Percentiles rank a stretch among this genome's conserved stretches.
phyloP scores from a whole-genome alignment of 35 echinoderm and acorn worm genomes.

The Heliocidaris erythrogramma region DNA sequence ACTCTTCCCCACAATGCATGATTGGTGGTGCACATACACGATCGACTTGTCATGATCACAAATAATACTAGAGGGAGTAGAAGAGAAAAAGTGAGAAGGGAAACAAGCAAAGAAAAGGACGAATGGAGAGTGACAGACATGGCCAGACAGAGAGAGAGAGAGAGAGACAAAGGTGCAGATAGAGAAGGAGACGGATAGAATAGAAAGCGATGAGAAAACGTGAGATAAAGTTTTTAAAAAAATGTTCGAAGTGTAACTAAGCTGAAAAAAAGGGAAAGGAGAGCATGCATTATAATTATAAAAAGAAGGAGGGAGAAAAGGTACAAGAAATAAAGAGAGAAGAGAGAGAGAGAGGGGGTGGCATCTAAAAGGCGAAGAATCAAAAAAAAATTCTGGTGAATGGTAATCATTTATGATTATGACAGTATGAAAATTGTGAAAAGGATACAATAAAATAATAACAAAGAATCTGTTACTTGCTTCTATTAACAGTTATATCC shows the following conservation, averaged over 20 bases:
- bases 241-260: no score
- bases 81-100: neutral
- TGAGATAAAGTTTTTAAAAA: no score
- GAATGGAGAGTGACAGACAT: neutral
- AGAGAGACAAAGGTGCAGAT: neutral
- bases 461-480: no score
- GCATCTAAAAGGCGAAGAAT: no score
- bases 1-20: neutral
- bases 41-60: neutral
- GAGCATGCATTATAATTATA: no score
- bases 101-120: neutral
- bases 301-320: no score
- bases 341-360: neutral
- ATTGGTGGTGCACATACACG: neutral
- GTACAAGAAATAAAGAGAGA: neutral
- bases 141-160: neutral
- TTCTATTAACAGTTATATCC: no score
- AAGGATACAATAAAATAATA: no score
- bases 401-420: no score
- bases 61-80: neutral
- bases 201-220: neutral
- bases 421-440: no score
- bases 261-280: no score
- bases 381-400: no score
- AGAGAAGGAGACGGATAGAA: neutral